phyloP scores from a whole-genome alignment of 2,113 vertebrate species.

The Otolemur garnettii region DNA sequence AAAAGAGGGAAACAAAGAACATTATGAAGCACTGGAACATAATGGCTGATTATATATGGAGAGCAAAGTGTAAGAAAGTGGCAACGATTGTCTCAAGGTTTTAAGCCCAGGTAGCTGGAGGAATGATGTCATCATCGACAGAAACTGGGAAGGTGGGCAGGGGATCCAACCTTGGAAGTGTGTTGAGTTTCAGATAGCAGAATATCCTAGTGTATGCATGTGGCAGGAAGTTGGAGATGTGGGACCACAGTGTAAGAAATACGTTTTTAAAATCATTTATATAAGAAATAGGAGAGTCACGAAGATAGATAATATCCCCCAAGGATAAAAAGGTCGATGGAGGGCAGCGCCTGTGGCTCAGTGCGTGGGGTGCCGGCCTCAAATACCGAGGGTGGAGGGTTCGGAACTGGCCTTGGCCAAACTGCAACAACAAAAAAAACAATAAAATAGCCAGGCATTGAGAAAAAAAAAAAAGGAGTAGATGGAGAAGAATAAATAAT shows the following conservation, averaged over 20 bases:
- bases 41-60: neutral
- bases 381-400: no score
- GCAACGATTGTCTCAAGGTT: neutral
- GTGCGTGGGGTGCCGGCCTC: no score
- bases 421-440: no score
- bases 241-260: neutral
- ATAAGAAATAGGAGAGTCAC: neutral
- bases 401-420: no score
- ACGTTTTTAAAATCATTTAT: neutral
- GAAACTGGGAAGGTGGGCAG: conserved; percentile 12
- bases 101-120: neutral
- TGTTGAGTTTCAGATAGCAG: neutral
- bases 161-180: neutral
- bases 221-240: neutral
- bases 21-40: neutral
- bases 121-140: conserved; percentile 29
- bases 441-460: no score
- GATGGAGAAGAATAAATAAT: neutral
- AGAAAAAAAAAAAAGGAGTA: no score
- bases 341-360: no score
- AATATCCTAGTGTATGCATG: neutral
- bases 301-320: neutral
- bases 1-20: conserved; percentile 13
- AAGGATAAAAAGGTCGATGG: conserved; percentile 7
- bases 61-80: neutral